Evolutionary conservation across 2,888 invertebrate genomes (phyloP).

Genomic region (Drosophila birchii): DNA sequence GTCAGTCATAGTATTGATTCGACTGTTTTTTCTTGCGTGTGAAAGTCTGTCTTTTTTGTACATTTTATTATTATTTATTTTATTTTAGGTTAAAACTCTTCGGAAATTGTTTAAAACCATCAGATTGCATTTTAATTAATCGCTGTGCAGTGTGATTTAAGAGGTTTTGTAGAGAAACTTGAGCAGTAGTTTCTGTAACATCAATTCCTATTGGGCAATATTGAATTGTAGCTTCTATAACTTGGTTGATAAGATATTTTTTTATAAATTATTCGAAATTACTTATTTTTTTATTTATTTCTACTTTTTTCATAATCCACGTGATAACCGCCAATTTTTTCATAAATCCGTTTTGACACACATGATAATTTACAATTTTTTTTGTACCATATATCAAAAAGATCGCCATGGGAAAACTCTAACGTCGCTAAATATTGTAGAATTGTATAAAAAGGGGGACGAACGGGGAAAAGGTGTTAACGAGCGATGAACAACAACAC

Average conservation of each 20-base stretch:
- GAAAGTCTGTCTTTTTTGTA: neutral
- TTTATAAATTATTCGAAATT: no score
- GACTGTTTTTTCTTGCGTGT: neutral
- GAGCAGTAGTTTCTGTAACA: no score
- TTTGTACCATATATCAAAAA: conserved; percentile 16
- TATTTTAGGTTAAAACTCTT: no score
- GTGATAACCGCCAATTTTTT: neutral
- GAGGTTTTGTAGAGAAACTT: no score
- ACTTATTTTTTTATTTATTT: no score
- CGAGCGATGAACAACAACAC: conserved; percentile 3
- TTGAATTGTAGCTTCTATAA: no score
- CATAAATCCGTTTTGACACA: neutral
- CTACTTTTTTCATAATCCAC: no score
- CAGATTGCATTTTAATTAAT: no score
- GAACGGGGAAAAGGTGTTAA: neutral
- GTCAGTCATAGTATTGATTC: neutral
- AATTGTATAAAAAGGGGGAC: neutral
- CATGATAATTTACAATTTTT: neutral
- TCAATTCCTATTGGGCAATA: no score
- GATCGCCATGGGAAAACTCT: conserved; percentile 10
- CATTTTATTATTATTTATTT: neutral
- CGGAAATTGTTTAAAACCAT: no score
- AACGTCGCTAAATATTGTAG: conserved; percentile 2
- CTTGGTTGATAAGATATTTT: no score
- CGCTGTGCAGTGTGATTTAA: no score